These are phyloP conservation scores for Endotricha flammealis DNA, from an alignment of 2,888 invertebrate genomes.

Conservation along the genomic window DNA sequence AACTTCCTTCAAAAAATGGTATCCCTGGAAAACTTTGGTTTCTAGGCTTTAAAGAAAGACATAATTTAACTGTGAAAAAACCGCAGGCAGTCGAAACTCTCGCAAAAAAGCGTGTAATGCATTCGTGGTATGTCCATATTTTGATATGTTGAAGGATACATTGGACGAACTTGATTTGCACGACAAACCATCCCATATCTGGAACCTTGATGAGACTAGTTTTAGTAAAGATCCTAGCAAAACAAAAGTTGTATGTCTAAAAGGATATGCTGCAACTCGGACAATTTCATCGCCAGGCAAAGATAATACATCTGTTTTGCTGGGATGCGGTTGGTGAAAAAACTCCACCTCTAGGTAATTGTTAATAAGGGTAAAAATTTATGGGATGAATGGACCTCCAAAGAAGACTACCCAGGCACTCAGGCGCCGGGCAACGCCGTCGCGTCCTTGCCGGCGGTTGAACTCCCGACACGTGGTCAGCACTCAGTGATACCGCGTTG, in stretches of 20 bases:
- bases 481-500: too few relatives aligned
- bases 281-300: neutral
- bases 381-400: constrained; percentile 15
- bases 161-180: constrained; percentile 6
- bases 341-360: constrained; percentile 12
- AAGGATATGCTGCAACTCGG: neutral
- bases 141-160: constrained; percentile 12
- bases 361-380: constrained; percentile 14
- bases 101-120: constrained; percentile 15
- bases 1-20: constrained; percentile 14
- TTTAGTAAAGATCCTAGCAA: neutral
- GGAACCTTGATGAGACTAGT: neutral
- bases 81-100: constrained; percentile 17
- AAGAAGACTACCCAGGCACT: constrained; percentile 8
- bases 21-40: constrained; percentile 18
- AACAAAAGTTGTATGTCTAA: neutral
- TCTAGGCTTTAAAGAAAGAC: constrained; percentile 13
- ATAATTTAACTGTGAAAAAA: constrained; percentile 16
- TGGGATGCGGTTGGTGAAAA: constrained; percentile 12
- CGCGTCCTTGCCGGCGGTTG: too few relatives aligned
- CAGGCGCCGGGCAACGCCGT: too few relatives aligned
- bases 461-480: too few relatives aligned
- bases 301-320: constrained; percentile 9
- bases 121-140: constrained; percentile 13
- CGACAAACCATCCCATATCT: neutral